Evolutionary conservation across 2,113 vertebrate species (phyloP), one percentile per base, ranked within the genome.

Genomic region (Petroica traversi): DNA sequence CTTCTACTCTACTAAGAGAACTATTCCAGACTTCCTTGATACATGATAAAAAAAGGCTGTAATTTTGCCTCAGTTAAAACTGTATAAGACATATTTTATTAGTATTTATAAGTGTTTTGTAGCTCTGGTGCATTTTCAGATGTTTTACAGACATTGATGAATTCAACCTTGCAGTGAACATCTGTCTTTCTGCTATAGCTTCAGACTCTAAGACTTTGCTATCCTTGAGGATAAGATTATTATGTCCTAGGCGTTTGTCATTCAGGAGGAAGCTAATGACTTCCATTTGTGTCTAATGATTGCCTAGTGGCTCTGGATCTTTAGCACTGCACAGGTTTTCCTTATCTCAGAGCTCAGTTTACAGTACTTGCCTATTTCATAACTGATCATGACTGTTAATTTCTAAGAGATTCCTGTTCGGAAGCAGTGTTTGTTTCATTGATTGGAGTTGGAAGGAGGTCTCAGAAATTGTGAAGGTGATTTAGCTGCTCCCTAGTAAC

Each of bases 381-480:
- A 92, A 84, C 3, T 31, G 63, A 63, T 62, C 14, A 43, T 57
- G 67, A 63, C 51, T 90, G 49, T 45, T 88, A 85, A 85, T 93
- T 95, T 93, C 87, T 49, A 49, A 89, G 91, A 89, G 24, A 71
- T 76, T 85, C 48, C 59, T 85, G 33, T 95, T 93, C 20, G 3
- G 88, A 92, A 92, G 64, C 52, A 74, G 67, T 33, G 43, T 66
- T 95, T 85, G 55, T 85, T 92, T 89, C 8, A 2, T 83, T 95
- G 88, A 92, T 94, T 93, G 67, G 63, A 90, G 59, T 73, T 92
- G 92, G 85, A 95, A 95, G 85, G 61, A 81, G 55, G 67, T 90
- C 46, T 89, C 51, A 78, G 48, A 91, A 94, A 80, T 9, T 68
- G 19, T 28, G 55, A 57, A 64, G 25, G 34, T 85, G 54, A 78